Evolutionary conservation across 2,888 invertebrate species (phyloP), one percentile per base, ranked within the genome.

Genomic region (Trachelus tabidus): DNA sequence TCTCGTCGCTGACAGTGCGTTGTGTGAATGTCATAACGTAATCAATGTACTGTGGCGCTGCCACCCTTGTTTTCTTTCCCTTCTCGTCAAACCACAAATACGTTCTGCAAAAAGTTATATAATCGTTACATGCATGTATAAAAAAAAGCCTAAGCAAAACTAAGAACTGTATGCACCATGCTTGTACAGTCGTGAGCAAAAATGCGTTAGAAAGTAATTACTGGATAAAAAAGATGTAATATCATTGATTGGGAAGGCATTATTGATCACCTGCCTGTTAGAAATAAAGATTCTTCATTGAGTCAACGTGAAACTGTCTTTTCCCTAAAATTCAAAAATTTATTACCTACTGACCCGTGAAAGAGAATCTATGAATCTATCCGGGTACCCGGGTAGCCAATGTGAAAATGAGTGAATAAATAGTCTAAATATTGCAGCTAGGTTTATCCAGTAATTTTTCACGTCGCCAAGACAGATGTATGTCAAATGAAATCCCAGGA

Each of bases 1-100:
- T 95, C 94, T 99, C 99, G 93, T 99, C 98, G 92, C 97, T 97
- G 93, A 99, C 96, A 87, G 97, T 98, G 94, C 98, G 98, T 93
- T 99, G 98, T 88, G 97, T 98, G 94, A 96, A 98, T 84, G 98
- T 98, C 98, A 99, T 99, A 91, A 98, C 98, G 93, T 98, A 98
- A 94, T 99, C 99, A 92, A 99, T 97, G 93, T 99, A 99, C 93
- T 99, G 98, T 88, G 98, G 98, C 88, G 99, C 98, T 85, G 98
- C 97, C 90, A 98, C 97, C 92, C 98, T 97, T 86, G 96, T 96
- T 94, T 99, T 99, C 94, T 99, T 99, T 88, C 99, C 98, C 93
- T 98, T 98, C 92, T 99, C 99, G 93, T 99, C 99, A 93, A 97
- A 96, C 99, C 99, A 99, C 90, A 97, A 95, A 94, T 98, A 99